Evolutionary conservation across 2,888 invertebrate genomes (phyloP).

Genomic region (Sphaerophoria taeniata): DNA sequence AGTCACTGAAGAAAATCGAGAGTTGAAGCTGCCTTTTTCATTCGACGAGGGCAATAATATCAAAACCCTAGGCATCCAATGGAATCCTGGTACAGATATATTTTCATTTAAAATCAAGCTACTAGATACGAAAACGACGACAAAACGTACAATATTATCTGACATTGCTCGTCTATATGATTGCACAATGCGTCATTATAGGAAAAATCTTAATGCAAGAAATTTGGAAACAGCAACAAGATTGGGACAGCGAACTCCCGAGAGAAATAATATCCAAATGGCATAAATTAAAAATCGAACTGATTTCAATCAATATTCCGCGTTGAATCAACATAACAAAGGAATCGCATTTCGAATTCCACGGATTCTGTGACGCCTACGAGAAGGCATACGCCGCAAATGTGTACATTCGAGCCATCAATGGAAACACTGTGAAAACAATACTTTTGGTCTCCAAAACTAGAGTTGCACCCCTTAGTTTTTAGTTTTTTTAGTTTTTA

Average conservation of each 20-base stretch:
- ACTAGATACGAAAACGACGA: neutral
- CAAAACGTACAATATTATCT: slow-evolving; percentile 46
- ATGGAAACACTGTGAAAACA: neutral
- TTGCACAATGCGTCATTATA: slow-evolving; percentile 54
- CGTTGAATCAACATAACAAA: slow-evolving; percentile 30
- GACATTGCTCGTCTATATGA: slow-evolving; percentile 59
- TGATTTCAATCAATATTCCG: slow-evolving; percentile 29
- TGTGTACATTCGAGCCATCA: slow-evolving; percentile 39
- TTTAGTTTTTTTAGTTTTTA: too few species aligned
- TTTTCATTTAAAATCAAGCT: neutral
- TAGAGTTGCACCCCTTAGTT: slow-evolving; percentile 43
- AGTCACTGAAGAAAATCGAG: slow-evolving; percentile 3
- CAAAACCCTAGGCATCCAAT: neutral
- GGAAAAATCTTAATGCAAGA: slow-evolving; percentile 69
- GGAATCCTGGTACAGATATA: neutral
- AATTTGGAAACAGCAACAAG: slow-evolving; percentile 8
- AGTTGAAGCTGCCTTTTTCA: neutral
- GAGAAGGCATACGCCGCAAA: slow-evolving; percentile 54
- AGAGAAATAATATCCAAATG: neutral
- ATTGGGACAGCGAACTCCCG: slow-evolving; percentile 25
- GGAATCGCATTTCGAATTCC: slow-evolving; percentile 31
- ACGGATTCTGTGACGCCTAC: slow-evolving; percentile 63
- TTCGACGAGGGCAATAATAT: slow-evolving; percentile 12
- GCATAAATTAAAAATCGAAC: slow-evolving; percentile 28
- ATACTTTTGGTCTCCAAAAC: slow-evolving; percentile 35